Evolutionary conservation across 2,113 vertebrate species (phyloP), one percentile per base, ranked within the genome.

Genomic region (Pungitius pungitius): DNA sequence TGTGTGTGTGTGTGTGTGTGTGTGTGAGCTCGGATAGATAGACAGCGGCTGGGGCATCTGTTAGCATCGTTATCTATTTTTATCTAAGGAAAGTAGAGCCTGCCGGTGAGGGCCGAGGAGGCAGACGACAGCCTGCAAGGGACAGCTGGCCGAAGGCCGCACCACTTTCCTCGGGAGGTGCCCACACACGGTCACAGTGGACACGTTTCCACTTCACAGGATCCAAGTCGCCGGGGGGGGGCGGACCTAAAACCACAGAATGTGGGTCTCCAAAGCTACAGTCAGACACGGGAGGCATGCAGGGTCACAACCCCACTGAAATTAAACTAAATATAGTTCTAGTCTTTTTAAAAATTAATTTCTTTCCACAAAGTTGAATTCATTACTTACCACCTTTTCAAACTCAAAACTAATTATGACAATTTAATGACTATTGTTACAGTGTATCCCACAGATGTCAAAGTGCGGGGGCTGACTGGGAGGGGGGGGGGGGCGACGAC

Each of bases 1-100:
- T 57, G 79, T 15, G 51, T 42, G 66, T 62, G 62, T 22, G 58
- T 35, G 40, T 59, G 78, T 61, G 58, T 66, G 72, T 60, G 75
- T 54, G 70, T 60, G 69, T 27, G 70, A 56, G 79, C 39, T 62
- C 56, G 71, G 75, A 75, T 77, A 88, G 91, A 93, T 65, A 83
- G 92, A 90, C 92, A 91, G 89, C 71, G 85, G 82, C 88, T 71
- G 89, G 78, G 92, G 91, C 93, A 92, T 93, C 93, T 93, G 92
- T 90, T 92, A 84, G 91, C 82, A 85, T 91, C 84, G 79, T 87
- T 90, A 91, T 90, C 94, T 95, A 94, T 94, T 95, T 93, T 85
- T 95, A 93, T 88, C 90, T 64, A 58, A 85, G 89, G 90, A 92
- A 90, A 90, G 89, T 87, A 89, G 93, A 94, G 92, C 91, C 89